These are phyloP conservation scores for Drosophila erecta DNA, from an alignment of 1,140 invertebrate species.

Conservation along the genomic window DNA sequence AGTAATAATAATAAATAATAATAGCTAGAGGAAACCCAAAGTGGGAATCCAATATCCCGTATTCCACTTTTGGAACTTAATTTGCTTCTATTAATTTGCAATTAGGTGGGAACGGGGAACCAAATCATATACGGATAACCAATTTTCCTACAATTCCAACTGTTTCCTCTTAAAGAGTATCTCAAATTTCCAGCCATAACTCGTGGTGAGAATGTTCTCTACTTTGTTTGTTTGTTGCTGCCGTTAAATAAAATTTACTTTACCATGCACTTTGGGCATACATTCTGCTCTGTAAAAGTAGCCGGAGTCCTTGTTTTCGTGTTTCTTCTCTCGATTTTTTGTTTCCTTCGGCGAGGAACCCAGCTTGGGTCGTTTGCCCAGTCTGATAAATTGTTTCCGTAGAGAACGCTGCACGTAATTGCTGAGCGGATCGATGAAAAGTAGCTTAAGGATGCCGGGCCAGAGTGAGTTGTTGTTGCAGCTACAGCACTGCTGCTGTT, in stretches of 20 bases:
- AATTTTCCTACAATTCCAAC: no score
- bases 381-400: slow-evolving; percentile 81
- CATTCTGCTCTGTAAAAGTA: slow-evolving; percentile 32
- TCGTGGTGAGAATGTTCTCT: neutral
- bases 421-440: slow-evolving; percentile 79
- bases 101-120: neutral
- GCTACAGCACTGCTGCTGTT: slow-evolving; percentile 18
- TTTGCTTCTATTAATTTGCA: no score
- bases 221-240: slow-evolving; percentile 68
- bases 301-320: slow-evolving; percentile 29
- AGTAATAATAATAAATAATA: no score
- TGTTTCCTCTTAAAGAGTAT: slow-evolving; percentile 44
- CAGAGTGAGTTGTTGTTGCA: slow-evolving; percentile 32
- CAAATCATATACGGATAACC: neutral
- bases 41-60: no score
- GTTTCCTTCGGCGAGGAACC: slow-evolving; percentile 23
- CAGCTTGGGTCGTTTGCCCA: slow-evolving; percentile 65
- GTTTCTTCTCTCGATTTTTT: slow-evolving; percentile 22
- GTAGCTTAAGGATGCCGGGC: slow-evolving; percentile 69
- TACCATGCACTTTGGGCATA: slow-evolving; percentile 76
- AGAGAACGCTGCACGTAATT: slow-evolving; percentile 75
- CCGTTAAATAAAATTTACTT: slow-evolving; percentile 74
- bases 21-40: no score
- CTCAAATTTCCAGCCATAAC: slow-evolving; percentile 9
- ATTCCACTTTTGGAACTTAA: no score